These are phyloP conservation scores for Plagodis pulveraria DNA, from an alignment of 2,888 invertebrate genomes.

Conservation along the genomic window DNA sequence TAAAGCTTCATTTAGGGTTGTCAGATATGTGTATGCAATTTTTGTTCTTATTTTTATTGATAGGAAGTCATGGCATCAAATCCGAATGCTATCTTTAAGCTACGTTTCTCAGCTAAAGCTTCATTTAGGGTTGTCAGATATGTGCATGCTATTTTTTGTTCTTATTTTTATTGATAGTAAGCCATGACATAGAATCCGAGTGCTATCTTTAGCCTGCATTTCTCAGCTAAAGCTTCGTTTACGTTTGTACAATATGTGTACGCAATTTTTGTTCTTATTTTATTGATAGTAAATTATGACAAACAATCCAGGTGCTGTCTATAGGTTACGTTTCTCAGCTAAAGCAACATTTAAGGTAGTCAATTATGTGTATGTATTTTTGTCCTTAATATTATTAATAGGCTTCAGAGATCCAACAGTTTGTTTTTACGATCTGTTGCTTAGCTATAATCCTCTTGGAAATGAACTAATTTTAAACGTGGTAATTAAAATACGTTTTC, in stretches of 20 bases:
- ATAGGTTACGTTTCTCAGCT: constrained; percentile 25
- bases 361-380: not conserved
- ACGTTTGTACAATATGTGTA: constrained; percentile 21
- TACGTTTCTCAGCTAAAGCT: constrained; percentile 22
- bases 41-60: not conserved
- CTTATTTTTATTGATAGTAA: constrained; percentile 12
- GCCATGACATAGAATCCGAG: constrained; percentile 32
- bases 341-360: constrained; percentile 26
- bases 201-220: constrained; percentile 3
- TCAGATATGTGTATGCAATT: constrained; percentile 1
- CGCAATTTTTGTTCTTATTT: not conserved
- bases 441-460: no score
- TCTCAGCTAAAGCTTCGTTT: constrained; percentile 20
- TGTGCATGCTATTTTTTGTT: not conserved
- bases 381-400: no score
- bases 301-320: constrained; percentile 26
- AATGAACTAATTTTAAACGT: no score
- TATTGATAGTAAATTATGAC: constrained; percentile 31
- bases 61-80: constrained; percentile 35
- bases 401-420: no score
- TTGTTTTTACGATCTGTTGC: no score
- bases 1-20: constrained; percentile 28
- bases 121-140: constrained; percentile 24
- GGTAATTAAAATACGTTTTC: no score
- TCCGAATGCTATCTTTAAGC: constrained; percentile 26